Percentiles rank a stretch among this genome's conserved stretches.
phyloP scores from a whole-genome alignment of 2,888 invertebrate species.

The Morpho achilles region DNA sequence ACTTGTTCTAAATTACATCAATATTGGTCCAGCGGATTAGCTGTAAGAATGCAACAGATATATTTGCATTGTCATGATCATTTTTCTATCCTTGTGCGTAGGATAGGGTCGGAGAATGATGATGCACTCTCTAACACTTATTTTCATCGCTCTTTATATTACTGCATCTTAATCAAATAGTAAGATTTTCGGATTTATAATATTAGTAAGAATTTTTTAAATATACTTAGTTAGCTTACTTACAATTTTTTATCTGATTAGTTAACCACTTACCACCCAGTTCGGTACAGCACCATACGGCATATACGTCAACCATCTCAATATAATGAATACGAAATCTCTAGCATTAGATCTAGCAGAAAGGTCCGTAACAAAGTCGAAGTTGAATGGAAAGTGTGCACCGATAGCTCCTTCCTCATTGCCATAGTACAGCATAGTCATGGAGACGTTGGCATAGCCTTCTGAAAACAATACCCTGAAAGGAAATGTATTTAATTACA shows the following conservation, averaged over 20 bases:
- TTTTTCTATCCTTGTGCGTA: too few species aligned
- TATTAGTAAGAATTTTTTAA: too few species aligned
- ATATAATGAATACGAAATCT: constrained; percentile 69
- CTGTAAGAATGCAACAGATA: not conserved
- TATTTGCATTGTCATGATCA: too few species aligned
- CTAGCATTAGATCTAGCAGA: constrained; percentile 61
- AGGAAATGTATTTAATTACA: not conserved
- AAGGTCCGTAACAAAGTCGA: constrained; percentile 77
- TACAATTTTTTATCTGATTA: too few species aligned
- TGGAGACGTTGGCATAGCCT: constrained; percentile 75
- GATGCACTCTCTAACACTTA: too few species aligned
- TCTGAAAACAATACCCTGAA: constrained; percentile 80
- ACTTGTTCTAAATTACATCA: too few species aligned
- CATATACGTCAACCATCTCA: constrained; percentile 80
- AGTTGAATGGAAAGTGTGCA: constrained; percentile 83
- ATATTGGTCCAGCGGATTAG: not conserved
- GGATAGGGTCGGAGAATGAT: too few species aligned
- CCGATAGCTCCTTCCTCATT: constrained; percentile 59
- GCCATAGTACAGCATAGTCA: constrained; percentile 82
- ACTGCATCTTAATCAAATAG: too few species aligned
- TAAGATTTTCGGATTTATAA: not conserved
- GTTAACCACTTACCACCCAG: constrained; percentile 78
- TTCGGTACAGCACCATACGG: constrained; percentile 79
- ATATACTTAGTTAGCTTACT: too few species aligned
- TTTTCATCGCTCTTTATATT: too few species aligned